These are phyloP conservation scores for Lacanobia wlatinum DNA, from an alignment of 2,888 invertebrate genomes.

Conservation along the genomic window DNA sequence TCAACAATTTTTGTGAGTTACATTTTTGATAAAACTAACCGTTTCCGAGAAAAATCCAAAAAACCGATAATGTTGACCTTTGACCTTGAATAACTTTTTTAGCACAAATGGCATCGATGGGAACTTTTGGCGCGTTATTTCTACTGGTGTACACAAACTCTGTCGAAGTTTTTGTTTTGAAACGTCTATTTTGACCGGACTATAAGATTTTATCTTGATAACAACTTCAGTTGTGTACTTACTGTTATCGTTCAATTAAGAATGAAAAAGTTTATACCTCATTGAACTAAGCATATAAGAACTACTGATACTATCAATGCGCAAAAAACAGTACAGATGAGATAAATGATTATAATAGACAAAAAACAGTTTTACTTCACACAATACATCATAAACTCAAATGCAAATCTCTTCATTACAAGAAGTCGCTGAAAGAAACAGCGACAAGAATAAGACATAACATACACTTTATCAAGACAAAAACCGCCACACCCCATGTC, in stretches of 20 bases:
- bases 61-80: too few species aligned
- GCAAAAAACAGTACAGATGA: neutral
- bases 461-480: constrained; percentile 52
- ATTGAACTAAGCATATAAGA: neutral
- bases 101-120: too few species aligned
- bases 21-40: too few species aligned
- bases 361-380: neutral
- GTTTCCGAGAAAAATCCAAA: too few species aligned
- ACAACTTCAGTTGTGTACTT: neutral
- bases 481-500: constrained; percentile 50
- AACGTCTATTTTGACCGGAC: too few species aligned
- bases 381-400: constrained; percentile 20
- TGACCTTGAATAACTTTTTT: too few species aligned
- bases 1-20: too few species aligned
- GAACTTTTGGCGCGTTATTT: too few species aligned
- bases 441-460: constrained; percentile 29
- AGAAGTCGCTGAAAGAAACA: constrained; percentile 54
- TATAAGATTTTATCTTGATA: neutral
- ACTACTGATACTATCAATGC: neutral
- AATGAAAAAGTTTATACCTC: neutral
- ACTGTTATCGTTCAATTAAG: neutral
- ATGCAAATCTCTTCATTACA: constrained; percentile 51
- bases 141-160: too few species aligned
- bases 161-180: too few species aligned
- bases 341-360: neutral